phyloP scores from a whole-genome alignment of 2,888 invertebrate genomes.

The Teleogryllus oceanicus region DNA sequence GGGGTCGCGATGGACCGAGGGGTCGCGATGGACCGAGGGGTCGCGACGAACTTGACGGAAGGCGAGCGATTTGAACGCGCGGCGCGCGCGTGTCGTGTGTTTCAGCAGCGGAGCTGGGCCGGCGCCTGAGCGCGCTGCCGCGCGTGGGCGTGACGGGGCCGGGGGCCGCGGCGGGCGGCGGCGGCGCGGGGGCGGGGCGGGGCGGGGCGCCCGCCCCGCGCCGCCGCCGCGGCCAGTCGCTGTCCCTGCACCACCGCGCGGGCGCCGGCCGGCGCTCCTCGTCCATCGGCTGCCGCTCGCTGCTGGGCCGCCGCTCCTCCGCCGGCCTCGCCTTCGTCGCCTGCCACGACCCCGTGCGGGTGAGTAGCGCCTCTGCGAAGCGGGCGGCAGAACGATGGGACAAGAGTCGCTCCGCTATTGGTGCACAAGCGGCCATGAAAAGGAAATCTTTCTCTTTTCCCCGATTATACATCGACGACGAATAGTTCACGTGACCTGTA shows the following conservation, averaged over 20 bases:
- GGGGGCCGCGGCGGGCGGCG: neutral
- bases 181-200: neutral
- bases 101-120: neutral
- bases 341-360: slow-evolving; percentile 64
- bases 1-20: no score
- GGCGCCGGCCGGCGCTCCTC: slow-evolving; percentile 61
- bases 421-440: no score
- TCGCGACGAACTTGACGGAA: no score
- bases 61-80: no score
- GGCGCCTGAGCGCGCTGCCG: neutral
- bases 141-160: slow-evolving; percentile 12
- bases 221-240: neutral
- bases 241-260: neutral
- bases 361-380: slow-evolving; percentile 43
- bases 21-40: no score
- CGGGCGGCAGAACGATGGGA: no score
- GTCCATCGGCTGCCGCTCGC: slow-evolving; percentile 63
- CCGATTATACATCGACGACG: no score
- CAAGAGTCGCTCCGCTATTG: no score
- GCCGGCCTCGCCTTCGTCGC: slow-evolving; percentile 57
- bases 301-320: slow-evolving; percentile 63
- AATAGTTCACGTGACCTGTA: no score
- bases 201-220: neutral
- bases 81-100: no score
- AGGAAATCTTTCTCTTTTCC: no score